Evolutionary conservation across 2,113 vertebrate genomes (phyloP).

Genomic region (Trematocara macrostoma): DNA sequence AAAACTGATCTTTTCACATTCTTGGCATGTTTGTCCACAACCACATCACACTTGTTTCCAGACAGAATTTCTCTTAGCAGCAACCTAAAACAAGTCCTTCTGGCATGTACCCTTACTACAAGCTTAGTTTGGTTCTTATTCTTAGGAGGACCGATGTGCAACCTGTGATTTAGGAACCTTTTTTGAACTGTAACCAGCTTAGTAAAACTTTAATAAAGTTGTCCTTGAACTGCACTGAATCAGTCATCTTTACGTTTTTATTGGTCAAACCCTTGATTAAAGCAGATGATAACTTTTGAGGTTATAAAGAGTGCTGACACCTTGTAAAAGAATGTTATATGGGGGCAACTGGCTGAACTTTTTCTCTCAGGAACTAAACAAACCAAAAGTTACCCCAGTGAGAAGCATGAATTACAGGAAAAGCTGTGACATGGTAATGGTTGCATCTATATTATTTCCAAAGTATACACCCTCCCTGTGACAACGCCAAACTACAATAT

Average conservation of each 20-base stretch:
- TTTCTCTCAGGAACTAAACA: neutral
- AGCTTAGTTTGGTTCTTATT: neutral
- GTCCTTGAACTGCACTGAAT: neutral
- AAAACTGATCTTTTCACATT: neutral
- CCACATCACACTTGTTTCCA: neutral
- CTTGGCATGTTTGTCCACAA: neutral
- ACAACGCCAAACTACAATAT: neutral
- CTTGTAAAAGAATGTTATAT: neutral
- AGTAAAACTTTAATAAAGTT: neutral
- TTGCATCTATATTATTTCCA: neutral
- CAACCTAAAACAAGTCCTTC: neutral
- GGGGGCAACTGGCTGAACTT: neutral
- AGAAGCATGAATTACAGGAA: neutral
- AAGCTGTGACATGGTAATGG: neutral
- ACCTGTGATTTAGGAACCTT: neutral
- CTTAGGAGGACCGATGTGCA: neutral
- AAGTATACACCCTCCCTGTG: neutral
- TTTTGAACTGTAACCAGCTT: neutral
- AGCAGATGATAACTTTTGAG: neutral
- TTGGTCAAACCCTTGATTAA: neutral
- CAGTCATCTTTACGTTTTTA: neutral
- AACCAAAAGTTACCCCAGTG: neutral
- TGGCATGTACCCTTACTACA: neutral
- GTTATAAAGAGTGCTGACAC: neutral
- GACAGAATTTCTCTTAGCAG: neutral